Percentiles rank a stretch among this genome's conserved stretches.
Conservation (phyloP, 1,140 invertebrate genomes). For the Stegodyphus mimosarum region DNA sequence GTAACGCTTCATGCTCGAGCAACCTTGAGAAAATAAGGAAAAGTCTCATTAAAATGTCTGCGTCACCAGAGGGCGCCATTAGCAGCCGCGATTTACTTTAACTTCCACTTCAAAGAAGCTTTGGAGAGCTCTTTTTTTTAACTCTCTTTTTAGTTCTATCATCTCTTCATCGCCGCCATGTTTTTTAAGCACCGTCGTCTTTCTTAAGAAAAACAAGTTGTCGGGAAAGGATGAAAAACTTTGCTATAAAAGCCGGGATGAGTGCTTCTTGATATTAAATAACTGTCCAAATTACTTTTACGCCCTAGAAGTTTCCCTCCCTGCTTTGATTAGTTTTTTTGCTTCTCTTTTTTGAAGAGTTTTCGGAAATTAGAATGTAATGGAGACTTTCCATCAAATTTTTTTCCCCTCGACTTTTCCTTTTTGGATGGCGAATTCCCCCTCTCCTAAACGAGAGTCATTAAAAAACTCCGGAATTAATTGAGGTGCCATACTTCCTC, state of each 20-base stretch:
- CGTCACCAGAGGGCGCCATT: conserved; percentile 53
- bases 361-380: conserved; percentile 60
- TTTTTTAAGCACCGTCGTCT: conserved; percentile 44
- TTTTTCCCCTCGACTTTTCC: background rate
- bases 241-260: conserved; percentile 47
- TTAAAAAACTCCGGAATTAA: conserved; percentile 58
- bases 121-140: conserved; percentile 1
- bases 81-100: conserved; percentile 53
- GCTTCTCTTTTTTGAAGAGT: conserved; percentile 7
- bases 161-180: conserved; percentile 12
- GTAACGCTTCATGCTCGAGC: conserved; percentile 56
- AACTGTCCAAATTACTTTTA: conserved; percentile 60
- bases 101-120: conserved; percentile 56
- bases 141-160: conserved; percentile 9
- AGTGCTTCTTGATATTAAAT: conserved; percentile 59
- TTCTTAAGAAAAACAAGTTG: conserved; percentile 51
- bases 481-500: conserved; percentile 53
- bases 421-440: conserved; percentile 21
- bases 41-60: conserved; percentile 52
- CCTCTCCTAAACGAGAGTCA: conserved; percentile 47
- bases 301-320: conserved; percentile 45
- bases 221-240: conserved; percentile 46
- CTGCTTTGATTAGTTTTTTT: conserved; percentile 43
- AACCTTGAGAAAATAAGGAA: conserved; percentile 53
- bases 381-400: conserved; percentile 57